Conservation (phyloP, 2,797 vertebrate species). For the Mormyrops boulengeri region DNA sequence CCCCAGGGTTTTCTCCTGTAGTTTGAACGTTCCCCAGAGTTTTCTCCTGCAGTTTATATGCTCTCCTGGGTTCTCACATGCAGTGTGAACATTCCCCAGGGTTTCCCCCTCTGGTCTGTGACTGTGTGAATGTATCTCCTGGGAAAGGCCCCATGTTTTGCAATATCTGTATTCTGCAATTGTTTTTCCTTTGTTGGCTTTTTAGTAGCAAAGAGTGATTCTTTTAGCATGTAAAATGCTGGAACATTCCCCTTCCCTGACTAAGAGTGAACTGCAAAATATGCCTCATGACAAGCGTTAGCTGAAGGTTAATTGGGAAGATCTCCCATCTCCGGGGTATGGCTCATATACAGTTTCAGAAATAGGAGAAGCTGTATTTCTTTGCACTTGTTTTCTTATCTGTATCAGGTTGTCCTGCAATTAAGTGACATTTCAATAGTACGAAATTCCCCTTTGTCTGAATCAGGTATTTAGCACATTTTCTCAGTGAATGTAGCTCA, state of each 20-base stretch:
- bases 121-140: neutral
- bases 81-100: neutral
- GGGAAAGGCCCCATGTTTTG: neutral
- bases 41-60: neutral
- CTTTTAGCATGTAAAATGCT: neutral
- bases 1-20: neutral
- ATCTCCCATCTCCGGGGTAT: conserved; percentile 49
- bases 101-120: neutral
- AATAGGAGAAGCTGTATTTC: conserved; percentile 61
- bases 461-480: conserved; percentile 55
- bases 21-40: neutral
- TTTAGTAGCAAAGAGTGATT: neutral
- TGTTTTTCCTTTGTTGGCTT: neutral
- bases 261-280: conserved; percentile 44
- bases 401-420: conserved; percentile 42
- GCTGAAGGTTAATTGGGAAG: neutral
- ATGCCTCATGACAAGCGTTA: conserved; percentile 30
- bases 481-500: conserved; percentile 48
- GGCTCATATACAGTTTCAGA: conserved; percentile 58
- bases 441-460: conserved; percentile 54
- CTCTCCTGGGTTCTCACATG: neutral
- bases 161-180: neutral
- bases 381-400: conserved; percentile 43
- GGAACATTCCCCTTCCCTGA: neutral
- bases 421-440: conserved; percentile 46